phyloP scores from a whole-genome alignment of 1,140 invertebrate species.

The Pomacea maculata region DNA sequence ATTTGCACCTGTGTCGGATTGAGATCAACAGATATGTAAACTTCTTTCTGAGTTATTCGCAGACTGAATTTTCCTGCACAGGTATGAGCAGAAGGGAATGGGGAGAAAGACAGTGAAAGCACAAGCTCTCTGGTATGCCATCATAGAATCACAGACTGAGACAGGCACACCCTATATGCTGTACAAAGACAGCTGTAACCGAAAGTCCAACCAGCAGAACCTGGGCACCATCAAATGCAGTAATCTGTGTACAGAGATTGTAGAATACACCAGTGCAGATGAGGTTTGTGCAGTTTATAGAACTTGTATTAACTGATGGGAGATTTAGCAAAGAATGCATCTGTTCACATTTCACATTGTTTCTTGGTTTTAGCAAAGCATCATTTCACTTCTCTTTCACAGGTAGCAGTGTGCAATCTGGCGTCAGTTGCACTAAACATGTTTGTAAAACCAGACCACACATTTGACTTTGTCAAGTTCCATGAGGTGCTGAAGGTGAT shows the following conservation, averaged over 20 bases:
- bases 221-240: conserved; percentile 98
- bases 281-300: conserved; percentile 71
- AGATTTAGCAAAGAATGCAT: neutral
- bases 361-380: neutral
- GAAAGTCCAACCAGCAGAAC: conserved; percentile 98
- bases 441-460: conserved; percentile 80
- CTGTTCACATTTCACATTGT: neutral
- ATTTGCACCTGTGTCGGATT: no score
- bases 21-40: no score
- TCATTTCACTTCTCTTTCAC: neutral
- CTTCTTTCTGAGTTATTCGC: neutral
- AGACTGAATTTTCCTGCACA: conserved; percentile 45
- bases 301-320: neutral
- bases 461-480: conserved; percentile 90
- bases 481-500: conserved; percentile 89
- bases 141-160: conserved; percentile 96
- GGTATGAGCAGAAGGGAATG: conserved; percentile 86
- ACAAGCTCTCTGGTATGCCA: conserved; percentile 91
- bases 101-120: conserved; percentile 84
- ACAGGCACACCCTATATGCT: conserved; percentile 98
- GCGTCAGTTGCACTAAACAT: conserved; percentile 98
- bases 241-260: conserved; percentile 97
- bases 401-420: conserved; percentile 96
- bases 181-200: conserved; percentile 97
- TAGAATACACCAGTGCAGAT: conserved; percentile 87